phyloP scores from a whole-genome alignment of 2,797 vertebrate species.

The Oryzias sinensis region DNA sequence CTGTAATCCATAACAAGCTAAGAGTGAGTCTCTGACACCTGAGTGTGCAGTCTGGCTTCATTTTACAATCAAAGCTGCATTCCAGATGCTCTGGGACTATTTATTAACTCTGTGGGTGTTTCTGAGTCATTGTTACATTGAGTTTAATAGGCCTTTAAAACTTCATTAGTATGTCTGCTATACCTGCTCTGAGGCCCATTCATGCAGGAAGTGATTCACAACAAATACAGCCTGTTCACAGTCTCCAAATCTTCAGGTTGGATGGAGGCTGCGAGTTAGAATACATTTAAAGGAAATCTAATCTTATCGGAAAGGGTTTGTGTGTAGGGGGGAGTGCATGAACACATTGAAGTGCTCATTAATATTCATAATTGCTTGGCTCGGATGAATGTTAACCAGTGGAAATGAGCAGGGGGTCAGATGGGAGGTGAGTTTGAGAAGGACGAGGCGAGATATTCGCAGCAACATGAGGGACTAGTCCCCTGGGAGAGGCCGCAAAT shows the following conservation, averaged over 20 bases:
- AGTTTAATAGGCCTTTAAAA: constrained; percentile 58
- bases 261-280: too few relatives aligned
- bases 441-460: constrained; percentile 42
- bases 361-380: constrained; percentile 27
- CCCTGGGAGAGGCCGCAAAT: constrained; percentile 45
- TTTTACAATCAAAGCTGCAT: constrained; percentile 26
- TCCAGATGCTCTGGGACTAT: constrained; percentile 34
- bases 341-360: constrained; percentile 11
- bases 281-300: constrained; percentile 9
- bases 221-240: neutral
- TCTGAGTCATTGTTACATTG: constrained; percentile 47
- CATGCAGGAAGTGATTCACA: constrained; percentile 40
- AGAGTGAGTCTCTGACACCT: neutral
- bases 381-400: constrained; percentile 53
- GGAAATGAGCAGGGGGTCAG: constrained; percentile 41
- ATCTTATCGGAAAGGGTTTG: neutral
- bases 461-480: constrained; percentile 49
- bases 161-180: constrained; percentile 39
- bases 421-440: constrained; percentile 25
- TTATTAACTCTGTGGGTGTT: constrained; percentile 52
- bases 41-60: constrained; percentile 25
- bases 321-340: constrained; percentile 8
- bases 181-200: constrained; percentile 31
- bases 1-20: too few relatives aligned
- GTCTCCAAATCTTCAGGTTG: constrained; percentile 1